phyloP scores from a whole-genome alignment of 1,140 invertebrate genomes.

The Zaprionus davidi region DNA sequence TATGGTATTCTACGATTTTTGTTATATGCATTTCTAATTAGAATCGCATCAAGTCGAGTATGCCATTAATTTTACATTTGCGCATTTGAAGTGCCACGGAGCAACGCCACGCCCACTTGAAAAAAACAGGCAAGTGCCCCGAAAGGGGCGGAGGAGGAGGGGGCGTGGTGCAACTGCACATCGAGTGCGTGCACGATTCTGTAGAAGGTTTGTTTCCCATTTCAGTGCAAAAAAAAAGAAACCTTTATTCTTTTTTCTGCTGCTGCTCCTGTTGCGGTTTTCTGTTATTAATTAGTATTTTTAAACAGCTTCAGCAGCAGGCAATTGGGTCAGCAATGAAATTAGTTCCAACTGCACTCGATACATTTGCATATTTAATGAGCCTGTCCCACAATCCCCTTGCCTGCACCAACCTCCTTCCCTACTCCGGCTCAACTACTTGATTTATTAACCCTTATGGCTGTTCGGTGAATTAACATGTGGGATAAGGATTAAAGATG shows the following conservation, averaged over 20 bases:
- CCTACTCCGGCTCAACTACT: conserved; percentile 15
- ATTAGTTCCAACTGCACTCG: conserved; percentile 40
- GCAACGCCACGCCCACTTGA: conserved; percentile 45
- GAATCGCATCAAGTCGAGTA: conserved; percentile 69
- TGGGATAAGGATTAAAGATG: conserved; percentile 18
- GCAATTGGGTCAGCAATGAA: conserved; percentile 53
- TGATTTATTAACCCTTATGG: conserved; percentile 54
- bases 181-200: conserved; percentile 21
- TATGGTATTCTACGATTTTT: conserved; percentile 60
- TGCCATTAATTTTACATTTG: conserved; percentile 75
- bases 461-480: conserved; percentile 22
- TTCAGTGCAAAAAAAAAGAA: neutral
- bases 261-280: conserved; percentile 15
- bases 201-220: conserved; percentile 1
- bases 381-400: neutral
- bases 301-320: conserved; percentile 31
- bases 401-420: neutral
- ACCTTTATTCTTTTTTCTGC: neutral
- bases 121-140: conserved; percentile 44
- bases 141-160: too few species aligned
- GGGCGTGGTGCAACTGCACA: neutral
- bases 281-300: conserved; percentile 55
- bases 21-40: conserved; percentile 70
- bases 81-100: conserved; percentile 61
- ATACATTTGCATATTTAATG: conserved; percentile 56